Evolutionary conservation across 2,113 vertebrate species (phyloP), one percentile per base, ranked within the genome.

Genomic region (Taurulus bubalis): DNA sequence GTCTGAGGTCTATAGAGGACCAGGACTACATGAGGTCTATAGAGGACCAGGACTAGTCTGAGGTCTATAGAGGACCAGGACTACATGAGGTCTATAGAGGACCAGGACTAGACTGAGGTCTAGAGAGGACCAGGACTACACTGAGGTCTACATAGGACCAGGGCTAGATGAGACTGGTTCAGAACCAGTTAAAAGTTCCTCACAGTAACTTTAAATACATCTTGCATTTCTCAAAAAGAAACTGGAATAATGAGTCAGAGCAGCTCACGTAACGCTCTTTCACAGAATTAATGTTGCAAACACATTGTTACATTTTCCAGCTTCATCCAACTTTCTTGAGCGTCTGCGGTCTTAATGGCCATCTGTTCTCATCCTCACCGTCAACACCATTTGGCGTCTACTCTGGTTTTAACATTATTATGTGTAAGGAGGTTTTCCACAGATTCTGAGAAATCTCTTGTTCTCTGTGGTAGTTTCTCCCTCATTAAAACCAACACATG

Each of bases 341-440:
- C 30, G 30, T 32, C 30, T 32, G 30, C 30, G 30, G 2, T 32
- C 4, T 32, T 32, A 32, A 32, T 32, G 2, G 2, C 30, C 30
- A 32, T 32, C 30, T 32, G 22, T 79, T 77, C 49, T 34, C 34
- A 38, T 55, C 88, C 71, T 69, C 73, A 82, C 58, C 77, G 45
- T 63, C 40, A 77, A 71, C 42, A 66, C 55, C 26, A 71, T 81
- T 47, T 75, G 71, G 59, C 72, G 45, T 77, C 77, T 77, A n/a
- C 58, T 80, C 45, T 66, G 60, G 36, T 12, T 84, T 84, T 80
- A 64, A 71, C 71, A 45, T 38, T 53, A 53, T 70, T 67, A 53
- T 59, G 49, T 69, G 53, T 24, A 66, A 69, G 62, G 38, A 58
- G 38, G n/a, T 22, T 77, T 64, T 71, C 34, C 15, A 60, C 10